Evolutionary conservation across 2,113 vertebrate species (phyloP), one percentile per base, ranked within the genome.

Genomic region (Tylochromis polylepis): DNA sequence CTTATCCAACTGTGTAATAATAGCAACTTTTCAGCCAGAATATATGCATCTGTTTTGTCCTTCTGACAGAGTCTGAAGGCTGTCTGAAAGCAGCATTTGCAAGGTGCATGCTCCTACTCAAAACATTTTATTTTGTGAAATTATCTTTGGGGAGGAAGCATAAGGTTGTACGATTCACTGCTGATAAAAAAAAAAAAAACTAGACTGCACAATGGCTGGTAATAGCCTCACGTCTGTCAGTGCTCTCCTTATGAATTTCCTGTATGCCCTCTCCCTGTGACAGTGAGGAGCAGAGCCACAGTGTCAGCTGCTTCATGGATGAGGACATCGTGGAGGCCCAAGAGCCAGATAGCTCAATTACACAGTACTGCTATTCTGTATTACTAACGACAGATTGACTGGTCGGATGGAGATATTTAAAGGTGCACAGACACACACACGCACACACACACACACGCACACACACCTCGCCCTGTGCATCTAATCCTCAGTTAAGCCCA

Each of bases 281-380:
- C 89, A 88, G 91, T 58, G 83, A 92, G 84, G 75, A 85, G 82
- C 77, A 79, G 87, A 85, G 86, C 86, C 46, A 67, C 34, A 3
- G 85, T 89, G 93, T 91, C 92, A 91, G 87, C 89, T 85, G 87
- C 92, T 93, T 93, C 94, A 90, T 91, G 92, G 92, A 88, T 91
- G 92, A 95, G 91, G 87, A 92, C 91, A 79, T 94, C 82, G 87
- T 91, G 85, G 81, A 90, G 90, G 91, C 91, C 94, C 46, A 36
- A 89, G 84, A 91, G 82, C 91, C 81, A 86, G 85, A 93, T 90
- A 90, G 93, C 94, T 95, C 94, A 94, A 95, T 94, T 94, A 94
- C 88, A 82, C 88, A 85, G 89, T 81, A 65, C 86, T 10, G 16
- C 83, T 87, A 60, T 90, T 67, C 91, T 89, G 87, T 93, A 90